These are phyloP conservation scores for Contarinia nasturtii DNA, from an alignment of 1,140 invertebrate species.

Conservation along the genomic window DNA sequence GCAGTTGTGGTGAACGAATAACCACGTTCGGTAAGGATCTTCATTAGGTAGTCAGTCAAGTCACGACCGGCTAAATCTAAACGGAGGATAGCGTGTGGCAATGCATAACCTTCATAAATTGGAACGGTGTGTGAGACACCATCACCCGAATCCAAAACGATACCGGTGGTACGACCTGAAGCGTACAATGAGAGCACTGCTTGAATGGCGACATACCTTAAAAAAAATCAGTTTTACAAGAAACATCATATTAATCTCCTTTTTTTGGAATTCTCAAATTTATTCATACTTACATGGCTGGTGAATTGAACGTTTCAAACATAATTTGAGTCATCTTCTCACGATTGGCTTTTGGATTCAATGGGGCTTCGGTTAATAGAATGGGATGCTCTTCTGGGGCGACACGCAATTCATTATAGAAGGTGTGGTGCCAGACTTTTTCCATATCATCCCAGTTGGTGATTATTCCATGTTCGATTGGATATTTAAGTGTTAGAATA, in stretches of 20 bases:
- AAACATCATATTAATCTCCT: too few relatives aligned
- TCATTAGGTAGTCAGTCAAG: constrained; percentile 75
- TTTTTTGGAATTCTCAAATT: too few relatives aligned
- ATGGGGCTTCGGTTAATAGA: constrained; percentile 64
- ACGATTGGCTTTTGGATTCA: constrained; percentile 66
- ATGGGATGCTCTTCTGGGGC: constrained; percentile 81
- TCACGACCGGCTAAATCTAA: constrained; percentile 78
- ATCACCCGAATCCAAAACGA: constrained; percentile 62
- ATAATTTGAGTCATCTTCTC: constrained; percentile 75
- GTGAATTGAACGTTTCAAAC: constrained; percentile 61
- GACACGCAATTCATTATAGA: constrained; percentile 74
- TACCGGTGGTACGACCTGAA: constrained; percentile 72
- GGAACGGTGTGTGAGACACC: constrained; percentile 77
- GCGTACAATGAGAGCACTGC: constrained; percentile 68
- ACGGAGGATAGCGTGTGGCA: constrained; percentile 66
- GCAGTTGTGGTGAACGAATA: constrained; percentile 51
- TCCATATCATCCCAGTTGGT: constrained; percentile 76
- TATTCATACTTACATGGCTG: too few relatives aligned
- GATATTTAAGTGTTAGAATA: constrained; percentile 57
- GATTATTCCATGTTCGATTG: constrained; percentile 66
- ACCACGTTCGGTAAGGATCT: constrained; percentile 68
- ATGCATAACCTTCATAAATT: constrained; percentile 63
- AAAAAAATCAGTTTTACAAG: too few relatives aligned
- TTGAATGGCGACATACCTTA: constrained; percentile 49
- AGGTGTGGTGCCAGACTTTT: constrained; percentile 66